phyloP scores from a whole-genome alignment of 2,797 vertebrate species.

The Pseudocheirus occidentalis region DNA sequence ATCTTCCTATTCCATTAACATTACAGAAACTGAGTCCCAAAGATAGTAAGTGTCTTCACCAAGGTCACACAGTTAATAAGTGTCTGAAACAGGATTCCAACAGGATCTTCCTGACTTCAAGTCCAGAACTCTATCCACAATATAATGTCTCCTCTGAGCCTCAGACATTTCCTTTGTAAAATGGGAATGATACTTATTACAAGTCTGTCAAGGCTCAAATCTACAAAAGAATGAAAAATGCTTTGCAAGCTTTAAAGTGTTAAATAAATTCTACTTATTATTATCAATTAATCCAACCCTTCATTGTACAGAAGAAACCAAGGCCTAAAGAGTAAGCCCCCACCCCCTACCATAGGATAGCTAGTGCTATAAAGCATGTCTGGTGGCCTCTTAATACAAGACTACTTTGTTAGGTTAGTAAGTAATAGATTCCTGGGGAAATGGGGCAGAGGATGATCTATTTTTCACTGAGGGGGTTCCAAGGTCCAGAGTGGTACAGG shows the following conservation, averaged over 20 bases:
- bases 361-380: not conserved
- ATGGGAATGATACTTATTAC: not conserved
- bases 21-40: not conserved
- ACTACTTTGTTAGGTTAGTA: not conserved
- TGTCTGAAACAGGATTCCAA: not conserved
- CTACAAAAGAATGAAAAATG: not conserved
- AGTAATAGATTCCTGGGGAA: not conserved
- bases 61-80: not conserved
- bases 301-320: conserved; percentile 2
- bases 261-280: not conserved
- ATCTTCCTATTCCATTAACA: too few species aligned
- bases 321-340: not conserved
- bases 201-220: not conserved
- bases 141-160: not conserved
- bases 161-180: not conserved
- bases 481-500: not conserved
- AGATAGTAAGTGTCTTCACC: not conserved
- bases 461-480: not conserved
- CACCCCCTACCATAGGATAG: not conserved
- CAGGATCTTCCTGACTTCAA: not conserved
- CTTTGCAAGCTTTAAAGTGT: not conserved
- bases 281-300: not conserved
- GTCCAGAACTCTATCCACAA: not conserved
- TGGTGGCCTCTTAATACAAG: too few species aligned
- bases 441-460: not conserved